Evolutionary conservation across 1,140 invertebrate genomes (phyloP).

Genomic region (Caerostris extrusa): DNA sequence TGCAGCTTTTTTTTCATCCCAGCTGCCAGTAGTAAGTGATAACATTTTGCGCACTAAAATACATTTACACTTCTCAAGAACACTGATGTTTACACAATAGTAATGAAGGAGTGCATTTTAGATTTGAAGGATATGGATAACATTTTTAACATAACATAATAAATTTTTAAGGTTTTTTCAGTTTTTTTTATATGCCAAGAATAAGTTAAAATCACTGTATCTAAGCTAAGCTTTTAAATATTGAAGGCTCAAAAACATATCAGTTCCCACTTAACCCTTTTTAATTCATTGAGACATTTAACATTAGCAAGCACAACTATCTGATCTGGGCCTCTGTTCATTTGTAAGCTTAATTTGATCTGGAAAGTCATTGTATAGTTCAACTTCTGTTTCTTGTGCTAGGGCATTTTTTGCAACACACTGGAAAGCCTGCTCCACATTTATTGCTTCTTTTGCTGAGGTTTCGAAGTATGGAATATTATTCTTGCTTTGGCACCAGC

Average conservation of each 20-base stretch:
- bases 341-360: constrained; percentile 91
- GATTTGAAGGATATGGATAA: constrained; percentile 25
- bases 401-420: constrained; percentile 98
- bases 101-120: constrained; percentile 30
- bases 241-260: constrained; percentile 47
- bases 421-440: constrained; percentile 98
- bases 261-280: constrained; percentile 17
- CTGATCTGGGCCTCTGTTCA: constrained; percentile 79
- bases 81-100: constrained; percentile 45
- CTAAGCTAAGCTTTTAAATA: constrained; percentile 19
- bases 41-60: constrained; percentile 13
- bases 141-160: constrained; percentile 2
- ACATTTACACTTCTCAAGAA: constrained; percentile 15
- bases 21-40: constrained; percentile 28
- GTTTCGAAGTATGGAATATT: constrained; percentile 99
- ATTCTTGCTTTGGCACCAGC: constrained; percentile 99
- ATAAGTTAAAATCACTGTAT: constrained; percentile 53
- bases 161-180: background rate
- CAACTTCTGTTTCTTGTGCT: constrained; percentile 92
- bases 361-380: constrained; percentile 98
- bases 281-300: constrained; percentile 30
- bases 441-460: constrained; percentile 98
- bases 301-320: constrained; percentile 75
- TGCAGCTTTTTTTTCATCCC: constrained; percentile 3
- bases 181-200: background rate